Base-by-base conservation (phyloP, 2,113 vertebrate genomes). In the Colaptes auratus region DNA sequence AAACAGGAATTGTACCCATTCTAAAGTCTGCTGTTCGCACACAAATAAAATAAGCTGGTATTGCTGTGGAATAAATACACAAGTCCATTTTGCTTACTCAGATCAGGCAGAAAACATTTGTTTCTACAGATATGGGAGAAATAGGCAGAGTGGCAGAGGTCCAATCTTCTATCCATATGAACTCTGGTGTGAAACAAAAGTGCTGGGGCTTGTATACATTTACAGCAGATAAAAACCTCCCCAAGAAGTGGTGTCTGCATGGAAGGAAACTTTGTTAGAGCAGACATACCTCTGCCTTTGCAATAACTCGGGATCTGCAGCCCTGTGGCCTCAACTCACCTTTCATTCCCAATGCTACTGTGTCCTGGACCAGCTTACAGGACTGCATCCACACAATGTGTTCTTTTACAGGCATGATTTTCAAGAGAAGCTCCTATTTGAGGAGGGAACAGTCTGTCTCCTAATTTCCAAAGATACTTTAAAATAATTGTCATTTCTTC, bases 91-190 rank as follows among this genome's bases (percentile, higher is more conserved):
- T 46, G 27, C 77, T 77, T 69, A 15, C 39, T 48, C 14, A 19
- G 46, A 61, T 70, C 74, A 81, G 56, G 61, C 60, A 87, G 74
- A 84, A 91, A 48, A 80, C 15, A 25, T 79, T 90, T 86, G 30
- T 79, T 78, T 75, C 44, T 76, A 24, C 64, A 53, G 36, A 65
- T 82, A 0, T 30, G 0, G 0, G 53, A 71, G 67, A 67, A 53
- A 31, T 52, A 67, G 42, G 58, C 20, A 12, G 20, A 61, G 46
- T 1, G 2, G 72, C 72, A 92, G 63, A 2, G 9, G 36, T 75
- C 71, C 9, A 59, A 27, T 42, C 30, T 42, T 35, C 42, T 42
- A 3, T n/a, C 53, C 2, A 1, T 33, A 33, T 8, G 0, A 73
- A 39, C 24, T 63, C 52, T 20, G 55, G 55, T 39, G 27, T 13